A percentile compares a stretch with the other conserved stretches of the same genome.
Evolutionary conservation across 2,888 invertebrate genomes (phyloP).

Genomic region (Cinara cedri): DNA sequence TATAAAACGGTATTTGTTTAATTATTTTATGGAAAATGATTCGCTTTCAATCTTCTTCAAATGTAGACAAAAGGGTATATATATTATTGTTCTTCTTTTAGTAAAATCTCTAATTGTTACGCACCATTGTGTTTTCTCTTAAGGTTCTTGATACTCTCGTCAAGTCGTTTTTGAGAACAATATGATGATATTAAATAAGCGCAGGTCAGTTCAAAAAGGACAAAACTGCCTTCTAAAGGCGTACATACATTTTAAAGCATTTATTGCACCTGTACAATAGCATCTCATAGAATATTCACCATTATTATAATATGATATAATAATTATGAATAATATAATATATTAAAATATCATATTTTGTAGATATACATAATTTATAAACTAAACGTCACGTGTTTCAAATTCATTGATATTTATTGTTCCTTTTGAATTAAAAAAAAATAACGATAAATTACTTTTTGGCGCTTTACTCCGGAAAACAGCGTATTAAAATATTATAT

Average conservation of each 20-base stretch:
- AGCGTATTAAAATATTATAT: too few species aligned
- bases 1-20: neutral
- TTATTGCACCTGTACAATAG: too few species aligned
- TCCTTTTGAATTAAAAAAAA: too few species aligned
- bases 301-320: neutral
- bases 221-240: slow-evolving; percentile 14
- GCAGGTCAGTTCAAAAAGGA: slow-evolving; percentile 3
- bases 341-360: neutral
- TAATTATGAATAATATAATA: too few species aligned
- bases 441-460: too few species aligned
- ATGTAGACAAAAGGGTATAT: neutral
- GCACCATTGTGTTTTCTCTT: neutral
- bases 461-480: too few species aligned
- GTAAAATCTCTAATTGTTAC: slow-evolving; percentile 15
- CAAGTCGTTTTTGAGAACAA: slow-evolving; percentile 18
- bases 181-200: neutral
- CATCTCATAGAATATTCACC: too few species aligned
- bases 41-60: neutral
- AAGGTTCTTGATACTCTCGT: neutral
- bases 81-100: neutral
- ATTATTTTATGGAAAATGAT: neutral
- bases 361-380: neutral
- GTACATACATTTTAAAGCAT: neutral
- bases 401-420: too few species aligned
- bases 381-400: too few species aligned